Percentiles rank a stretch among this genome's conserved stretches.
Conservation (phyloP, 2,113 vertebrate species). For the Gorilla gorilla region DNA sequence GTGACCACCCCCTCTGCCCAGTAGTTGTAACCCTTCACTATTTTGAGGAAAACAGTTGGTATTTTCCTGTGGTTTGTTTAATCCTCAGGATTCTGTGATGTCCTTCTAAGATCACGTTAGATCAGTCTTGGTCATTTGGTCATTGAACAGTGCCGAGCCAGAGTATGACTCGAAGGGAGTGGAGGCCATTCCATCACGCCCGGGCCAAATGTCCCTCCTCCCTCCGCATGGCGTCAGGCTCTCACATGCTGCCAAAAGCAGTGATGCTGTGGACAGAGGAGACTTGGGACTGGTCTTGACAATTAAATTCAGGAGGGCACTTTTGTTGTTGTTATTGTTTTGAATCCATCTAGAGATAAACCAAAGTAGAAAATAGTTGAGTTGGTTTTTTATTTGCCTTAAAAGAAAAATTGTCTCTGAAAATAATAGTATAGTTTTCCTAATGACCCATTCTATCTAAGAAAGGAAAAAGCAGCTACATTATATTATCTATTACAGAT, state of each 20-base stretch:
- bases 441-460: neutral
- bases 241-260: neutral
- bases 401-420: neutral
- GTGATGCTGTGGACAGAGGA: neutral
- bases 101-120: neutral
- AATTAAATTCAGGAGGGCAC: neutral
- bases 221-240: neutral
- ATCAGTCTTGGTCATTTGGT: neutral
- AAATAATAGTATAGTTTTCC: slow-evolving; percentile 15
- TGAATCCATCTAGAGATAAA: neutral
- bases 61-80: slow-evolving; percentile 4
- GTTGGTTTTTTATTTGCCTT: neutral
- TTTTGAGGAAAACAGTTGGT: neutral
- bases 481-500: neutral
- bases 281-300: neutral
- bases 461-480: neutral
- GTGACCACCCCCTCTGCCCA: neutral
- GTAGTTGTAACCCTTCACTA: neutral
- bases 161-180: neutral
- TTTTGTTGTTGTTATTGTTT: neutral
- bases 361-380: neutral
- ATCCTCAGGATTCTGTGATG: neutral
- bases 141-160: neutral
- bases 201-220: neutral
- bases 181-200: neutral